Conservation (phyloP, 2,113 vertebrate genomes). For the Vulpes vulpes region DNA sequence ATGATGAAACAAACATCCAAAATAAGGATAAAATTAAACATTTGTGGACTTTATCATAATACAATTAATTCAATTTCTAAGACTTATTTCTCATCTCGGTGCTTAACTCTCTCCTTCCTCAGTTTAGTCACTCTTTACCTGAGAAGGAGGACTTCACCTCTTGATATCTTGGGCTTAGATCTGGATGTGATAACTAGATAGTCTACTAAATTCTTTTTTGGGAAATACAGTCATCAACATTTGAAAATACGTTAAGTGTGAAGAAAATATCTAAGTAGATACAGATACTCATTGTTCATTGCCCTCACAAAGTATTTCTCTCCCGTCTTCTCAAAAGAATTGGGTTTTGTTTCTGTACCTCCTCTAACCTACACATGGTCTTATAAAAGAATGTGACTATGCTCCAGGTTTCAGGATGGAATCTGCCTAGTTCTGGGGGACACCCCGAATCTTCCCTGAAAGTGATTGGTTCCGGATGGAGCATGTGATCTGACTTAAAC, state of each 20-base stretch:
- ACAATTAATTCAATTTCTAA: background rate
- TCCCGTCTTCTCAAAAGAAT: background rate
- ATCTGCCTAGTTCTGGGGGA: background rate
- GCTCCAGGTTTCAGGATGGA: background rate
- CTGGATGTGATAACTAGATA: background rate
- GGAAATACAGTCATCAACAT: background rate
- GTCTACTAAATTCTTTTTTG: background rate
- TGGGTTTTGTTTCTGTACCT: background rate
- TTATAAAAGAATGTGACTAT: background rate
- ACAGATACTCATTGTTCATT: background rate
- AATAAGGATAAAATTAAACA: background rate
- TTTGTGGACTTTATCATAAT: background rate
- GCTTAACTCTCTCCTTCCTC: background rate
- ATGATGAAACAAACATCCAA: background rate
- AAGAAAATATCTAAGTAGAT: background rate
- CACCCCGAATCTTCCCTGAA: background rate
- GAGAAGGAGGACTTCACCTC: rapidly evolving
- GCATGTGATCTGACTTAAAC: background rate
- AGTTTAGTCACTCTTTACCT: background rate
- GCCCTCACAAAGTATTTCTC: background rate
- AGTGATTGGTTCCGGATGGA: background rate
- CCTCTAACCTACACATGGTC: background rate
- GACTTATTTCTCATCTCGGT: background rate
- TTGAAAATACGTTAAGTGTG: background rate
- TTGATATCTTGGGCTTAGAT: background rate